Base-by-base conservation (phyloP, 2,888 invertebrate genomes). In the Euphydryas editha region DNA sequence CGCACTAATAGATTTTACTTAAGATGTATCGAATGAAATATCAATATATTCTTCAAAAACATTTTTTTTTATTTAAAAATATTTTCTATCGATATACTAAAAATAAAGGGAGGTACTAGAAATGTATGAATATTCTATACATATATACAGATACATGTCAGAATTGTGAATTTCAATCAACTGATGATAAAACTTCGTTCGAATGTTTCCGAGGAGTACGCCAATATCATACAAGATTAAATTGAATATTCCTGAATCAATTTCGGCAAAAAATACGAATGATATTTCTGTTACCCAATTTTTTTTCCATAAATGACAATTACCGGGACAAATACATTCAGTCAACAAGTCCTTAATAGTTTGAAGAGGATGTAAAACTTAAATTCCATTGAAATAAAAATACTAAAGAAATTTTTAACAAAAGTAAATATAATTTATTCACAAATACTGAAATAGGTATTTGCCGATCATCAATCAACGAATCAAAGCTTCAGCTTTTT, bases 111-210 rank as follows among this genome's bases (percentile, higher is more conserved):
- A 30, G 0, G 30, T 30, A 7, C 8, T 30, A 30, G 30, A 30
- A 44, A 44, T 44, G n/a, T n/a, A 44, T n/a, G n/a, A 44, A 44
- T 44, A 15, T n/a, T 44, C 47, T 2, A 18, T 18, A 7, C n/a
- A 54, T 30, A 36, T 54, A 54, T 30, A 30, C 15, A 10, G 20
- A n/a, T 15, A 76, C 73, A 69, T 71, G 73, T 71, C 65, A 71
- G 70, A 81, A 83, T 82, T 78, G 81, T 76, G 76, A 75, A 79
- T 78, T 82, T 84, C 83, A 79, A 83, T 84, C 81, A 80, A 64
- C 37, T 51, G 24, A 54, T 17, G 36, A 36, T 30, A 54, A 18
- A 30, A 21, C 54, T 36, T 54, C 36, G 8, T 7, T 17, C 54
- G 36, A 51, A 20, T 7, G 21, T 51, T 54, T 15, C 17, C 30